Evolutionary conservation across 2,113 vertebrate genomes (phyloP).

Genomic region (Sylvilagus bachmani): DNA sequence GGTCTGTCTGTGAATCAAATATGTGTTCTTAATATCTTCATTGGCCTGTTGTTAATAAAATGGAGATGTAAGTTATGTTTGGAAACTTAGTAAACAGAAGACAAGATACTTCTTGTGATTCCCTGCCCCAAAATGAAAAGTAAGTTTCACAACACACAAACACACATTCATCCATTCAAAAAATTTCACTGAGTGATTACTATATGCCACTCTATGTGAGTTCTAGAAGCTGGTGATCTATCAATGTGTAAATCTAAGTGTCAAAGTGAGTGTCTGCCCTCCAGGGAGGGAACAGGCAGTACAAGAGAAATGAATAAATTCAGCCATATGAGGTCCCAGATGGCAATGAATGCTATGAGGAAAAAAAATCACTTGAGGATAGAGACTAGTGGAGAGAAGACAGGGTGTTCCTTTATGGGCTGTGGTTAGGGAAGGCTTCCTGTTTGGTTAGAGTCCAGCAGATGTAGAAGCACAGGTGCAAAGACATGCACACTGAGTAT

Average conservation of each 20-base stretch:
- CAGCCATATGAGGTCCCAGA: background rate
- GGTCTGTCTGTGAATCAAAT: background rate
- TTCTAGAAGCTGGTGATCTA: background rate
- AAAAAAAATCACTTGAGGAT: background rate
- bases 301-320: background rate
- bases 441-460: background rate
- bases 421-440: background rate
- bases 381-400: background rate
- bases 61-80: background rate
- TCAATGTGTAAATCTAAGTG: slow-evolving; percentile 39
- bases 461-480: background rate
- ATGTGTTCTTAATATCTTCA: background rate
- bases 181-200: background rate
- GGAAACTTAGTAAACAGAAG: background rate
- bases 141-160: background rate
- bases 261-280: background rate
- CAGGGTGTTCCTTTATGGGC: background rate
- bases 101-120: background rate
- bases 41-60: background rate
- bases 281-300: background rate
- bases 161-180: background rate
- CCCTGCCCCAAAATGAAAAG: background rate
- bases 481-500: background rate
- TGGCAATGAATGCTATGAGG: background rate
- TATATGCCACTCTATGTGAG: background rate